Percentiles rank a stretch among this genome's conserved stretches.
These are phyloP conservation scores for Tenthredo distinguenda DNA, from an alignment of 2,888 invertebrate species.

Conservation along the genomic window DNA sequence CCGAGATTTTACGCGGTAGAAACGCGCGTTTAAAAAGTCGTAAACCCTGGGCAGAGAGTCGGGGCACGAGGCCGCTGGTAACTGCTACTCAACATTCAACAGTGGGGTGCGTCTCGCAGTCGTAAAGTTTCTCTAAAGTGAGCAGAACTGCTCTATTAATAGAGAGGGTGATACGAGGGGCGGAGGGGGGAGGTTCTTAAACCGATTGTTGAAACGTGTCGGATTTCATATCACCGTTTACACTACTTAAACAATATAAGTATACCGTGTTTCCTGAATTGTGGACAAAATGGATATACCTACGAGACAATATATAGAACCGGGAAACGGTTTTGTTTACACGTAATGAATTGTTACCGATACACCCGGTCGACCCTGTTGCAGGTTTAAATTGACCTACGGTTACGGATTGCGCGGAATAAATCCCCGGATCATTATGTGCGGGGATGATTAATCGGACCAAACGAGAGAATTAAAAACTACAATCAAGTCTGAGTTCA, in stretches of 20 bases:
- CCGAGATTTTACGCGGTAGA: background rate
- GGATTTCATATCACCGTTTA: constrained; percentile 47
- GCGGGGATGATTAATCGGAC: constrained; percentile 32
- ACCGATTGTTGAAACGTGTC: constrained; percentile 67
- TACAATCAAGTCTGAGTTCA: background rate
- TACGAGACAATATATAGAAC: background rate
- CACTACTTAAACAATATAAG: background rate
- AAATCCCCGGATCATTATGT: constrained; percentile 41
- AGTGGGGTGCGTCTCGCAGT: constrained; percentile 65
- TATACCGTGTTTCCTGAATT: background rate
- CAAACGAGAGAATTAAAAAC: constrained; percentile 33
- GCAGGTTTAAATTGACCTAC: constrained; percentile 12
- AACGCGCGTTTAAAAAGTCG: constrained; percentile 49
- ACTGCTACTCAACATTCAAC: constrained; percentile 62
- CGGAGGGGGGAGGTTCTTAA: constrained; percentile 58
- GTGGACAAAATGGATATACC: background rate
- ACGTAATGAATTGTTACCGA: background rate
- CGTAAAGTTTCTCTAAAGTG: constrained; percentile 69
- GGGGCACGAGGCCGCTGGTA: constrained; percentile 29
- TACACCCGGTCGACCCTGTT: background rate
- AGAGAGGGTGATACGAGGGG: constrained; percentile 1
- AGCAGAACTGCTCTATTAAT: constrained; percentile 68
- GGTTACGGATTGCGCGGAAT: constrained; percentile 17
- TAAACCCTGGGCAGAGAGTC: constrained; percentile 35
- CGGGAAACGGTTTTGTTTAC: background rate